Base-by-base conservation (phyloP, 2,113 vertebrate species). In the Triplophysa siluroides region DNA sequence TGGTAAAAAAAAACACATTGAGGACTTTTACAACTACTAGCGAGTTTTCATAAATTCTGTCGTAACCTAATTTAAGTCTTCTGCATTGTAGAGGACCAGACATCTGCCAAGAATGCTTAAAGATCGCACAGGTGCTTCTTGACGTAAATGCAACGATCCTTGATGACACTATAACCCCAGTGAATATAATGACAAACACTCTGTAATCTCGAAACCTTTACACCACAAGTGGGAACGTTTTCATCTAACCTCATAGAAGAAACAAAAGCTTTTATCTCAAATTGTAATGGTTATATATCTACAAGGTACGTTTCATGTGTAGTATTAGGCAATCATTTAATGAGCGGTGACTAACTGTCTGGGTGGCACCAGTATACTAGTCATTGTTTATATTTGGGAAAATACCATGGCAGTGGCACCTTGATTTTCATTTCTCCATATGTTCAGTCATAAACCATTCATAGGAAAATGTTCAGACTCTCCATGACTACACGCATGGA, bases 391-490 rank as follows among this genome's bases (percentile, higher is more conserved):
- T 52, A 18, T 79, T 71, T 38, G 29, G 33, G 56, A 33, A 74
- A 74, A 74, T 61, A 68, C 45, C 56, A 70, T 58, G 14, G 41
- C 61, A 23, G 62, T 58, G 14, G 41, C 61, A 23, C 67, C 56
- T 83, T 29, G 19, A 24, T 76, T 83, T 83, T 78, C 76, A 52
- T 50, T 78, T 83, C 76, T 78, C 69, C 26, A 68, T 77, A 50
- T 43, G 33, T 18, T 11, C 41, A 47, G 18, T 29, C 41, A 70
- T 45, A 18, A 47, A 60, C 10, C 12, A 52, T 8, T 38, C 1
- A 21, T 62, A 18, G 14, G 41, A 79, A 64, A 24, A 6, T 38
- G 14, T 19, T 74, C 26, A n/a, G 26, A 18, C 68, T 56, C 65
- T n/a, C 29, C 4, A 9, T 41, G 60, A 66, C 63, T 56, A 19